A percentile compares a stretch with the other conserved stretches of the same genome.
Conservation (phyloP, 37 sponge, comb jelly and placozoan species). For the Diacarnus erythraeanus region DNA sequence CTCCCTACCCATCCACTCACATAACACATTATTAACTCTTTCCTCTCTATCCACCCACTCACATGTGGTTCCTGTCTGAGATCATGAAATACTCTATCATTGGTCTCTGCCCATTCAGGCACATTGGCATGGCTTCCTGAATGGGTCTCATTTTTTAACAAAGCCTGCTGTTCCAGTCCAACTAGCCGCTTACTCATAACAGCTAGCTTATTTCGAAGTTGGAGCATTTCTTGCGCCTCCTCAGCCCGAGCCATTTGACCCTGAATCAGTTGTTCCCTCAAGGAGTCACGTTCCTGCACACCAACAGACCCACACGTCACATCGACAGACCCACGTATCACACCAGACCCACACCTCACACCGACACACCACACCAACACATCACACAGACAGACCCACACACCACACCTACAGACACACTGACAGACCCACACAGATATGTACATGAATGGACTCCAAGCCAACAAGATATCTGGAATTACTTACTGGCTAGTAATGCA, state of each 20-base stretch:
- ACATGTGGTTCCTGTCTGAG: too few species aligned
- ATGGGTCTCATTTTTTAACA: too few species aligned
- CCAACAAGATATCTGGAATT: too few species aligned
- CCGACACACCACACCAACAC: not conserved
- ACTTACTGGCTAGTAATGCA: too few species aligned
- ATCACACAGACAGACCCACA: not conserved
- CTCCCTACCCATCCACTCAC: too few species aligned
- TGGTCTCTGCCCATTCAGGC: too few species aligned
- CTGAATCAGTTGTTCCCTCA: slow-evolving; percentile 76
- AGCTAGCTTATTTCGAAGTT: slow-evolving; percentile 69
- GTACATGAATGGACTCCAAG: too few species aligned
- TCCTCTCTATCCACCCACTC: too few species aligned
- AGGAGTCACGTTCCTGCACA: slow-evolving; percentile 69
- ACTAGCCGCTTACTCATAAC: slow-evolving; percentile 37
- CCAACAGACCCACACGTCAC: not conserved
- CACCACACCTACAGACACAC: not conserved
- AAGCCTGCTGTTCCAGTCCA: slow-evolving; percentile 9
- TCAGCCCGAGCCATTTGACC: slow-evolving; percentile 86
- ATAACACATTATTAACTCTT: too few species aligned
- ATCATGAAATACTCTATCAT: too few species aligned
- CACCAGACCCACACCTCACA: not conserved
- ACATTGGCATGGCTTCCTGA: too few species aligned
- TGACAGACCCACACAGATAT: too few species aligned
- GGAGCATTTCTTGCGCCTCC: slow-evolving; percentile 84
- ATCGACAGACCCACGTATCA: not conserved